phyloP scores from a whole-genome alignment of 37 sponge, comb jelly and placozoan species.

The Crambe crambe region DNA sequence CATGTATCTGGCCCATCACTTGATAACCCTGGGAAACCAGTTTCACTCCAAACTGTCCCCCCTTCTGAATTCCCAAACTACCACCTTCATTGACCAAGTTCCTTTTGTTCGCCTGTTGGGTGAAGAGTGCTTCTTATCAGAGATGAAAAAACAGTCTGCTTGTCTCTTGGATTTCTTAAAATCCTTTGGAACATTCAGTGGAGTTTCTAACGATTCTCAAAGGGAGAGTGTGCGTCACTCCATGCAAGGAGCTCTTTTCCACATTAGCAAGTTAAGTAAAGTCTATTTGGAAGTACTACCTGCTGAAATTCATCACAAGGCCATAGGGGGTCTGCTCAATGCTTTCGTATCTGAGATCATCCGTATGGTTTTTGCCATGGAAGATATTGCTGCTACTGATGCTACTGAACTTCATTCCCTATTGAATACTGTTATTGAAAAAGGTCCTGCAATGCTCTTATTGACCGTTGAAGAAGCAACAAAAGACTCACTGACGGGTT shows the following conservation, averaged over 20 bases:
- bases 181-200: slow-evolving; percentile 23
- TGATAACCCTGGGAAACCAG: slow-evolving; percentile 75
- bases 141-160: slow-evolving; percentile 63
- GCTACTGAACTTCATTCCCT: slow-evolving; percentile 49
- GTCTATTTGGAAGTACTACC: slow-evolving; percentile 68
- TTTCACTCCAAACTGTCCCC: slow-evolving; percentile 50
- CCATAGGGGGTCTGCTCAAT: slow-evolving; percentile 53
- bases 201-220: slow-evolving; percentile 34
- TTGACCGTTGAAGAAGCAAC: slow-evolving; percentile 16
- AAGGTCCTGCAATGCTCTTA: slow-evolving; percentile 15
- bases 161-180: slow-evolving; percentile 40
- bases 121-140: slow-evolving; percentile 67
- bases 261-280: slow-evolving; percentile 52
- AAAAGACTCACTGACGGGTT: background rate
- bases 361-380: slow-evolving; percentile 53
- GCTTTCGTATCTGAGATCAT: slow-evolving; percentile 40
- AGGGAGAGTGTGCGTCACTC: slow-evolving; percentile 28
- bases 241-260: slow-evolving; percentile 36
- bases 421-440: slow-evolving; percentile 27
- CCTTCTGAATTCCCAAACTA: slow-evolving; percentile 27
- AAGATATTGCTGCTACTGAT: slow-evolving; percentile 76
- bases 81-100: slow-evolving; percentile 82
- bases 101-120: slow-evolving; percentile 70
- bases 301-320: slow-evolving; percentile 26
- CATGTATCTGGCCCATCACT: slow-evolving; percentile 88